Evolutionary conservation across 64 coral and sea anemone genomes (phyloP).

Genomic region (Orbicella faveolata): DNA sequence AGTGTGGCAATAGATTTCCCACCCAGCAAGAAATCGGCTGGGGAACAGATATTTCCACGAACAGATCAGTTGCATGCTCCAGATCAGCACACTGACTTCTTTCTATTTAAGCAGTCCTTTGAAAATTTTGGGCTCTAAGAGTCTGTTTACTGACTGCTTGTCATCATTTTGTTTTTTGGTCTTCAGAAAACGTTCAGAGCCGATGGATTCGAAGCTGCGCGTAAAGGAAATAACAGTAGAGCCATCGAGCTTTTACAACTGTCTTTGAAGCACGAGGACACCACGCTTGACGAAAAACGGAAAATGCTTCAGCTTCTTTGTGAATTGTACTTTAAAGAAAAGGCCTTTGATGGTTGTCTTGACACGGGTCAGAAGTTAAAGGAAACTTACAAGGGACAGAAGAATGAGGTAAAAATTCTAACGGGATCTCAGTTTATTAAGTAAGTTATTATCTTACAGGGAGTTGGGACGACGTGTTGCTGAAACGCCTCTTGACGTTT

Average conservation of each 20-base stretch:
- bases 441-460: no score
- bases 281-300: background rate
- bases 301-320: background rate
- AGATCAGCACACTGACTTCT: no score
- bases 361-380: background rate
- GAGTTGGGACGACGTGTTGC: no score
- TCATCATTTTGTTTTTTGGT: background rate
- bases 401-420: background rate
- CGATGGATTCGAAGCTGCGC: background rate
- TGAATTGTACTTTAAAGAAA: slow-evolving; percentile 27
- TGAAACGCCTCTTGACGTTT: no score
- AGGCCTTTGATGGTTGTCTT: background rate
- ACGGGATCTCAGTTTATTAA: no score
- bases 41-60: no score
- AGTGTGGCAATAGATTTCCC: no score
- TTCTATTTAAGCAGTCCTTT: no score
- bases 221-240: background rate
- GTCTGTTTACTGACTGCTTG: no score
- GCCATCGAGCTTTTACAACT: slow-evolving; percentile 12
- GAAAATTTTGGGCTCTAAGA: no score
- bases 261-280: background rate
- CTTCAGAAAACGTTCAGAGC: background rate
- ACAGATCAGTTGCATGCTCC: no score
- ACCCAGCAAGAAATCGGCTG: no score
- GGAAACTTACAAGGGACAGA: background rate